Evolutionary conservation across 2,113 vertebrate genomes (phyloP).

Genomic region (Corythornis madagascariensis): DNA sequence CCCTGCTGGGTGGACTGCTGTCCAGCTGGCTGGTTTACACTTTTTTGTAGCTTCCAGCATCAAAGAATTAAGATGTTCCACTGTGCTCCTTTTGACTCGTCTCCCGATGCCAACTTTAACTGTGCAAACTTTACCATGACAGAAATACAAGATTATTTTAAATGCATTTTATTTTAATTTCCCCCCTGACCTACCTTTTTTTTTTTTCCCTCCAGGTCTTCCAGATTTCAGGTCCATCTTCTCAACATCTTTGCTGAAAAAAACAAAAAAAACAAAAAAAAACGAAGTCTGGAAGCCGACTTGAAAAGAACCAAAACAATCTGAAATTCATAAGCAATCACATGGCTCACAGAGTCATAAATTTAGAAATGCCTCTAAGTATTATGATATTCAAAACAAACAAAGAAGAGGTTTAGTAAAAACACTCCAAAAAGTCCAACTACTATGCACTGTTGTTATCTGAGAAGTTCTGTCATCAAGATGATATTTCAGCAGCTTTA

Average conservation of each 20-base stretch:
- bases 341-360: not conserved
- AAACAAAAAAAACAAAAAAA: not conserved
- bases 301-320: not conserved
- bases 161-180: not conserved
- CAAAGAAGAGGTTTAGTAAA: not conserved
- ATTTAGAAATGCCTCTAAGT: not conserved
- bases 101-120: not conserved
- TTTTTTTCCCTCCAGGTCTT: not conserved
- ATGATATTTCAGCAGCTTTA: conserved; percentile 40
- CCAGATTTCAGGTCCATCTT: not conserved
- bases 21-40: not conserved
- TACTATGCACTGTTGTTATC: not conserved
- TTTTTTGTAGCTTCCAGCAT: not conserved
- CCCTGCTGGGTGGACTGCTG: not conserved
- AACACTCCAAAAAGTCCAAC: not conserved
- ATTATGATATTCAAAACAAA: conserved; percentile 12
- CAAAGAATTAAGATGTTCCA: not conserved
- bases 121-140: not conserved
- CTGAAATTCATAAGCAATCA: not conserved
- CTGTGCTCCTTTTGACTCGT: not conserved
- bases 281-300: not conserved
- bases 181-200: not conserved
- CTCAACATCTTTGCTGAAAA: not conserved
- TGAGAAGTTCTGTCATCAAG: conserved; percentile 33
- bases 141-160: not conserved